These are phyloP conservation scores for Gallinago nigripennis DNA, from an alignment of 2,797 vertebrate species.

Conservation along the genomic window DNA sequence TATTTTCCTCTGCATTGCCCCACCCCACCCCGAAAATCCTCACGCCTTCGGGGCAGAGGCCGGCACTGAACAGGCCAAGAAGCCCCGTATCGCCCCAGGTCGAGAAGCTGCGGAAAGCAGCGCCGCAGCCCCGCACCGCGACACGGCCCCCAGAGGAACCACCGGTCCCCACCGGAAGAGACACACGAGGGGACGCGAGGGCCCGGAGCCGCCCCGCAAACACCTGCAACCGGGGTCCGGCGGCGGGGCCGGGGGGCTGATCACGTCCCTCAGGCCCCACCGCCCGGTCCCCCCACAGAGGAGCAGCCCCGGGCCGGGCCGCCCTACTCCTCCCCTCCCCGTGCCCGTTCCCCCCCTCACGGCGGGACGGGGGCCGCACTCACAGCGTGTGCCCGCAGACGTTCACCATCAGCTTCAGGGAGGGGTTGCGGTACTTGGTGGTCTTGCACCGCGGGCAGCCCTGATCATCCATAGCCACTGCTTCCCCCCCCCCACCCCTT, in stretches of 20 bases:
- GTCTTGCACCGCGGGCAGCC: conserved; percentile 96
- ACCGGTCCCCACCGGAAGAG: background rate
- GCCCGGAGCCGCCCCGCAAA: background rate
- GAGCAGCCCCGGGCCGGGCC: too few relatives aligned
- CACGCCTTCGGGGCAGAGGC: too few relatives aligned
- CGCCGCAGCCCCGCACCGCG: background rate
- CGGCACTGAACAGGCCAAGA: background rate
- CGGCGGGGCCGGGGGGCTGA: background rate
- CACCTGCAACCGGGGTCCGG: background rate
- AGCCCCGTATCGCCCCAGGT: fast-evolving
- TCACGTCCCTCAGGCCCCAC: background rate
- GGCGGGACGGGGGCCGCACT: conserved; percentile 70
- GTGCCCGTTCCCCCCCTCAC: background rate
- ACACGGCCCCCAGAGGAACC: background rate
- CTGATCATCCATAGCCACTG: conserved; percentile 87
- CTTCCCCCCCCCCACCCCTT: background rate
- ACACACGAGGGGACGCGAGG: too few relatives aligned
- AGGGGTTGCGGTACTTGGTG: conserved; percentile 96
- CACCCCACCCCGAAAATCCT: fast-evolving
- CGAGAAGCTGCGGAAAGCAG: background rate
- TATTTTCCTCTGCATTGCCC: fast-evolving
- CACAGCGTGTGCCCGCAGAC: conserved; percentile 98
- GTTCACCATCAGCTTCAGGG: conserved; percentile 96
- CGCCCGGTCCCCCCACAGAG: background rate
- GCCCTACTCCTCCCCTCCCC: background rate